phyloP scores from a whole-genome alignment of 2,888 invertebrate species.

The Epistrophe eligans region DNA sequence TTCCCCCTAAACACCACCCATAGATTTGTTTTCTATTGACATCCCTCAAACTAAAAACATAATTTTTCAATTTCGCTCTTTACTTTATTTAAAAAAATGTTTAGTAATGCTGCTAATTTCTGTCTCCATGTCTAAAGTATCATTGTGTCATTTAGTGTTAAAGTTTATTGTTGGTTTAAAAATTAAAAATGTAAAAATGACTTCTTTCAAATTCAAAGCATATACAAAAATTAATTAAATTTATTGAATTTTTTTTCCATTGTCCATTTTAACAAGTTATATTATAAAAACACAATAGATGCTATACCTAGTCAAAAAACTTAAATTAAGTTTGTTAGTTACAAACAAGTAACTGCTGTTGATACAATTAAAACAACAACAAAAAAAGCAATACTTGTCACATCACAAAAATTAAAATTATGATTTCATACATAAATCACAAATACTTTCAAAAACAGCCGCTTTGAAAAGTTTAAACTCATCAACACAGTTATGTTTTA shows the following conservation, averaged over 20 bases:
- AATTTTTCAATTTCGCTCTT: too few relatives aligned
- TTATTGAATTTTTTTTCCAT: not conserved
- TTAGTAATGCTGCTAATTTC: not conserved
- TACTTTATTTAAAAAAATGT: too few relatives aligned
- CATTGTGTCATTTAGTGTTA: not conserved
- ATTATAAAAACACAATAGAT: not conserved
- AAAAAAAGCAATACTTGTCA: constrained; percentile 9
- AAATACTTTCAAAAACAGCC: constrained; percentile 6
- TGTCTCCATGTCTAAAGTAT: not conserved
- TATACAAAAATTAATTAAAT: constrained; percentile 1
- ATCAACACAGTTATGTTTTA: constrained; percentile 42
- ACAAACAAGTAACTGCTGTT: not conserved
- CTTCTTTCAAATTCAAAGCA: not conserved
- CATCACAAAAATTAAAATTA: constrained; percentile 13
- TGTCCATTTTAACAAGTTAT: not conserved
- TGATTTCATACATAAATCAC: constrained; percentile 11
- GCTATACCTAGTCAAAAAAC: not conserved
- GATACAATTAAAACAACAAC: not conserved
- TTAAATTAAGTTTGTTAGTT: constrained; percentile 9
- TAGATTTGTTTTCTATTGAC: too few relatives aligned
- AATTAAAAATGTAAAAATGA: not conserved
- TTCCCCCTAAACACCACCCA: too few relatives aligned
- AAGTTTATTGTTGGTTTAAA: not conserved
- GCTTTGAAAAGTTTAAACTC: constrained; percentile 15
- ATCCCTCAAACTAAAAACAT: too few relatives aligned